Conservation (phyloP, 2,888 invertebrate species). For the Athalia cordata region DNA sequence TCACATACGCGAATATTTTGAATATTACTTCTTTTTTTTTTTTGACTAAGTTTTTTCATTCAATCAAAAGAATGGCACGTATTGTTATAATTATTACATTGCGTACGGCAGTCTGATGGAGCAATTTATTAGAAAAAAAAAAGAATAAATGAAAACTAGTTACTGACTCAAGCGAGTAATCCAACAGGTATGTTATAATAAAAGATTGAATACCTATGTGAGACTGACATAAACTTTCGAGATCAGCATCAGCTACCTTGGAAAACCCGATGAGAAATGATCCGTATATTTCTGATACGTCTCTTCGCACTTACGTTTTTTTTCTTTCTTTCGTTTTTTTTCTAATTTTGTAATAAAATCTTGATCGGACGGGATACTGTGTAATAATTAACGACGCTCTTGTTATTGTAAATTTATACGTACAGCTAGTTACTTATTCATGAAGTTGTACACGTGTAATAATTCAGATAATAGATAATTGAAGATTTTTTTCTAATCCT, state of each 20-base stretch:
- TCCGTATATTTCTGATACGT: background rate
- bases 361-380: too few species aligned
- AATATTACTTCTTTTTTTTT: background rate
- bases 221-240: too few species aligned
- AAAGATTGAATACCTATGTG: too few species aligned
- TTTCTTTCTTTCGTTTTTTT: background rate
- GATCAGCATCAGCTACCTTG: too few species aligned
- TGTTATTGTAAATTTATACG: conserved; percentile 49
- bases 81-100: too few species aligned
- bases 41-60: background rate
- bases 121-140: conserved; percentile 63
- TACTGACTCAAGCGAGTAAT: too few species aligned
- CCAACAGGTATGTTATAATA: too few species aligned
- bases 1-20: background rate
- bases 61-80: too few species aligned
- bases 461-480: conserved; percentile 26
- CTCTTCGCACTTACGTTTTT: background rate
- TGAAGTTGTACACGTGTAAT: background rate
- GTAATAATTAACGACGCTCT: conserved; percentile 38
- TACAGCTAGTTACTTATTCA: conserved; percentile 45
- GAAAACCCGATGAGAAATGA: too few species aligned
- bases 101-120: too few species aligned
- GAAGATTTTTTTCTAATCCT: background rate
- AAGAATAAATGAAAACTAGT: conserved; percentile 53
- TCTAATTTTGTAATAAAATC: background rate